phyloP scores from a whole-genome alignment of 2,113 vertebrate species.

The Meriones unguiculatus region DNA sequence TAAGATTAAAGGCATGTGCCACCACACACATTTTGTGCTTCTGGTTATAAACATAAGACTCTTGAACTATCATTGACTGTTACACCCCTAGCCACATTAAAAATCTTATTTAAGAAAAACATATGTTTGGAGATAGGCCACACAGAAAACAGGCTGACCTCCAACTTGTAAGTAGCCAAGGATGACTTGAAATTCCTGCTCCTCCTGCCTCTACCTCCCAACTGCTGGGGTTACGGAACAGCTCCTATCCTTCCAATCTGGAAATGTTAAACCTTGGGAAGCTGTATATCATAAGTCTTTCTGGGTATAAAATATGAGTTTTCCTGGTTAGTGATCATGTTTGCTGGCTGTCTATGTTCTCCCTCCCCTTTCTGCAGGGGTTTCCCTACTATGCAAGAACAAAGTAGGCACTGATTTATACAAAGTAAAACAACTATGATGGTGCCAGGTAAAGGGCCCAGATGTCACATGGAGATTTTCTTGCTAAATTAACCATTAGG shows the following conservation, averaged over 20 bases:
- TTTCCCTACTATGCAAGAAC: neutral
- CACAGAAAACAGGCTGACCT: neutral
- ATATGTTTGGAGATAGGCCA: neutral
- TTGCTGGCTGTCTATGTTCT: fast-evolving
- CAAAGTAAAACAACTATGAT: fast-evolving
- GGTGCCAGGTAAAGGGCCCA: neutral
- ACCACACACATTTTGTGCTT: neutral
- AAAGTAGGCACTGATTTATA: fast-evolving
- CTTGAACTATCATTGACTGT: neutral
- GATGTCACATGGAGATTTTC: neutral
- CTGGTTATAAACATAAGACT: neutral
- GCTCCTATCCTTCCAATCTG: neutral
- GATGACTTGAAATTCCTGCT: neutral
- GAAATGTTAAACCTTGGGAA: neutral
- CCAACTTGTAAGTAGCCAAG: neutral
- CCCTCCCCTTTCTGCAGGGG: no score
- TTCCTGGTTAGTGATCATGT: neutral
- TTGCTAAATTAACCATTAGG: neutral
- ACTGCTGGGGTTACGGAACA: neutral
- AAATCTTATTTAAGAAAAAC: neutral
- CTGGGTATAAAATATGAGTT: neutral
- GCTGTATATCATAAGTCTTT: neutral
- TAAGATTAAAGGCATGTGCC: neutral
- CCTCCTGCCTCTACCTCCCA: neutral
- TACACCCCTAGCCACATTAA: neutral